These are phyloP conservation scores for Sclerurus mexicanus DNA, from an alignment of 2,113 vertebrate genomes.

Conservation along the genomic window DNA sequence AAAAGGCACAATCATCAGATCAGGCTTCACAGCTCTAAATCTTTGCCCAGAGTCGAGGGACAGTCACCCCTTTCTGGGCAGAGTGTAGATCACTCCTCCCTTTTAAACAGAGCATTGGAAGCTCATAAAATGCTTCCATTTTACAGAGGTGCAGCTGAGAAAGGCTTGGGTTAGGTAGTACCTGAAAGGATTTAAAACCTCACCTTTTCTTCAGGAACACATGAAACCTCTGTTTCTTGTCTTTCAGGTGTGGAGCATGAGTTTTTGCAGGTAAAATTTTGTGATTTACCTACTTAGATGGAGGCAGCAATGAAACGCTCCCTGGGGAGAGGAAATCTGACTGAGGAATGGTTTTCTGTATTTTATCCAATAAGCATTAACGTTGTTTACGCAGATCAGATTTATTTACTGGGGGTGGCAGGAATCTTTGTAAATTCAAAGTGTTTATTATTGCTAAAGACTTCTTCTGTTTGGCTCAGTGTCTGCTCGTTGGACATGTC, in stretches of 20 bases:
- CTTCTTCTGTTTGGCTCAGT: not conserved
- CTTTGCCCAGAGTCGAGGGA: not conserved
- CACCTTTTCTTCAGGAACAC: not conserved
- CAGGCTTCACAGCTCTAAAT: not conserved
- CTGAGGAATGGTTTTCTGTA: not conserved
- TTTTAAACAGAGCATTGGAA: not conserved
- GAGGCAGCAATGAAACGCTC: not conserved
- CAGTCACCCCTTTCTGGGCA: not conserved
- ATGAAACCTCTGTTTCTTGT: not conserved
- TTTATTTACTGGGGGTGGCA: slow-evolving; percentile 7
- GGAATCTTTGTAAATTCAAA: slow-evolving; percentile 10
- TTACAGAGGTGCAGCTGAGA: not conserved
- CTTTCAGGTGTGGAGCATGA: not conserved
- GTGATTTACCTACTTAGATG: not conserved
- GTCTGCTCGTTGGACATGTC: not conserved
- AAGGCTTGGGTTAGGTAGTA: not conserved
- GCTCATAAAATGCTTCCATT: not conserved
- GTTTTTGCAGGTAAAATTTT: not conserved
- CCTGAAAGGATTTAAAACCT: not conserved
- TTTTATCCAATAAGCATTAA: not conserved
- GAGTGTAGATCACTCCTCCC: not conserved
- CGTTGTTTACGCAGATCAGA: not conserved
- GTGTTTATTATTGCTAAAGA: not conserved
- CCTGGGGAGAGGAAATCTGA: not conserved
- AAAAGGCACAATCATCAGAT: not conserved